Conservation (phyloP, 2,797 vertebrate genomes). For the Kryptopterus vitreolus region DNA sequence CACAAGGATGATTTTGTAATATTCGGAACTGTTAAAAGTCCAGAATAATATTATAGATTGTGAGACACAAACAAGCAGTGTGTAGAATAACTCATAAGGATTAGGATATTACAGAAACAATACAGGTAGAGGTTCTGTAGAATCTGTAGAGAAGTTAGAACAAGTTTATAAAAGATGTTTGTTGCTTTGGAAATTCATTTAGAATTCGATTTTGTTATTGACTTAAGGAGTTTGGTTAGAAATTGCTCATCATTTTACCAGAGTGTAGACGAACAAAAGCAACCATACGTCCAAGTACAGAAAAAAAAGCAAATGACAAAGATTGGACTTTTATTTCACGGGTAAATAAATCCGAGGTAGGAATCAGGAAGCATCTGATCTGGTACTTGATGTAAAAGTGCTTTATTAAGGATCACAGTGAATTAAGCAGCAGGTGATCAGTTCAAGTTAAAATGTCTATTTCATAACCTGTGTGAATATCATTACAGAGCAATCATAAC, state of each 20-base stretch:
- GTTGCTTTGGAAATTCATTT: slow-evolving; percentile 2
- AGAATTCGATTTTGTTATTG: neutral
- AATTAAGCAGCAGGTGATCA: no score
- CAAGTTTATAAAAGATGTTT: slow-evolving; percentile 9
- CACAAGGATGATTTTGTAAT: neutral
- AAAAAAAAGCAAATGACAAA: neutral
- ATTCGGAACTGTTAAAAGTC: neutral
- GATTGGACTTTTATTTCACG: neutral
- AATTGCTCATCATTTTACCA: neutral
- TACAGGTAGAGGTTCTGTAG: neutral
- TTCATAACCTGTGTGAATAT: no score
- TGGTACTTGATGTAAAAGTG: no score
- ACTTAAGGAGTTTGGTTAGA: neutral
- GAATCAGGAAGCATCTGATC: no score
- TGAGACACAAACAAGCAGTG: neutral
- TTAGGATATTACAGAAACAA: neutral
- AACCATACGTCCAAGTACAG: neutral
- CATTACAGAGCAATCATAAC: no score
- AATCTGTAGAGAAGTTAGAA: slow-evolving; percentile 1
- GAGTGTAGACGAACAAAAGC: neutral
- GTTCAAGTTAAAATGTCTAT: no score
- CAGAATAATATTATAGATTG: neutral
- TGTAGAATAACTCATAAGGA: neutral
- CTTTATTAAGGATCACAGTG: no score
- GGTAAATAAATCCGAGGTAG: no score